Percentiles rank a stretch among this genome's conserved stretches.
Conservation (phyloP, 2,888 invertebrate species). For the Pristionchus arcanus region DNA sequence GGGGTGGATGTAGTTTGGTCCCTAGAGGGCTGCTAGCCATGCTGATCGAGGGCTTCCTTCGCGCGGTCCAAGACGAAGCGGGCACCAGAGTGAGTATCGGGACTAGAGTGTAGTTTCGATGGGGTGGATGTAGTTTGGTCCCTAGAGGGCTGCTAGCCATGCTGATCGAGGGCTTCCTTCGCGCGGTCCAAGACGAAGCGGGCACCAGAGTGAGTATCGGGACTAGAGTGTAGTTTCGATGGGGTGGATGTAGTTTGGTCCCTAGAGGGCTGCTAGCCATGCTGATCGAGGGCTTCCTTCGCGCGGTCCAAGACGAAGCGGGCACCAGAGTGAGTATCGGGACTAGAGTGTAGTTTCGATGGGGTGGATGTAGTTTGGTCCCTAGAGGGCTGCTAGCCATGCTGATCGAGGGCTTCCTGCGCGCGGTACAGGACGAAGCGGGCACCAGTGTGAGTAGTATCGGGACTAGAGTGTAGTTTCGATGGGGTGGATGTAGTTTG, state of each 20-base stretch:
- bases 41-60: conserved; percentile 86
- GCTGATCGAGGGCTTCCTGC: conserved; percentile 86
- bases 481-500: neutral
- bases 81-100: conserved; percentile 18
- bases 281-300: conserved; percentile 84
- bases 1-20: neutral
- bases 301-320: conserved; percentile 87
- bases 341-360: conserved; percentile 1
- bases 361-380: neutral
- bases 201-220: conserved; percentile 57
- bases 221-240: conserved; percentile 5
- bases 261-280: conserved; percentile 55
- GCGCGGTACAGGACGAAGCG: conserved; percentile 59
- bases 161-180: conserved; percentile 80
- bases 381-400: conserved; percentile 88
- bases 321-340: conserved; percentile 57
- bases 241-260: neutral
- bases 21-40: conserved; percentile 90
- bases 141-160: conserved; percentile 86
- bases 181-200: conserved; percentile 59
- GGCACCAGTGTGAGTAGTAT: conserved; percentile 30
- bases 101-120: neutral
- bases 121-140: neutral
- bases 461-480: neutral
- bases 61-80: conserved; percentile 58